phyloP scores from a whole-genome alignment of 1,140 invertebrate species.

The Thalassaphorura encarpata region DNA sequence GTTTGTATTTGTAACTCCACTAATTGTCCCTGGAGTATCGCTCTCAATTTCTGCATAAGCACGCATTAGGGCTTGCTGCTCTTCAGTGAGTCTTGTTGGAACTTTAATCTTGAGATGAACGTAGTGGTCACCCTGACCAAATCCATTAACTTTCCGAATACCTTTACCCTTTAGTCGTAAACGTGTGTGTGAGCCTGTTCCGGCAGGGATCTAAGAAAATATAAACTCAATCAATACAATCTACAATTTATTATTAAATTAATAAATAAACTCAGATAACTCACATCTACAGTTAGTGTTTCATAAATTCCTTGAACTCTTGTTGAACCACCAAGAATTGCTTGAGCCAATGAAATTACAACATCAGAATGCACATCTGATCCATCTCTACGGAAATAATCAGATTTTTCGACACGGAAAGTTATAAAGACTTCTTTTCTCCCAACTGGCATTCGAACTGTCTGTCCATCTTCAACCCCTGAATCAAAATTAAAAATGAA shows the following conservation, averaged over 20 bases:
- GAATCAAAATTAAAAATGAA: slow-evolving; percentile 1
- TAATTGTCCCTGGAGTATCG: slow-evolving; percentile 77
- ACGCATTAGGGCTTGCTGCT: slow-evolving; percentile 73
- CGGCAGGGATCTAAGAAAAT: slow-evolving; percentile 63
- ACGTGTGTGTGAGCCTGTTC: slow-evolving; percentile 82
- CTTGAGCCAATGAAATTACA: slow-evolving; percentile 77
- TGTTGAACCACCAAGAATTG: slow-evolving; percentile 83
- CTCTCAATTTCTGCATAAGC: slow-evolving; percentile 85
- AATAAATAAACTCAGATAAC: slow-evolving; percentile 17
- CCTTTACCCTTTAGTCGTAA: slow-evolving; percentile 82
- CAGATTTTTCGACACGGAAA: slow-evolving; percentile 80
- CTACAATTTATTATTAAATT: background rate
- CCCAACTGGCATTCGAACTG: slow-evolving; percentile 85
- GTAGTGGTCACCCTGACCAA: slow-evolving; percentile 94
- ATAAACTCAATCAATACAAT: background rate
- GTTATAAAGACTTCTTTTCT: slow-evolving; percentile 83
- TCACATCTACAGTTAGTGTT: slow-evolving; percentile 73
- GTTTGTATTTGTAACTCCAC: slow-evolving; percentile 69
- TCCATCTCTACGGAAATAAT: slow-evolving; percentile 84
- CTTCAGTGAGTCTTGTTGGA: slow-evolving; percentile 58
- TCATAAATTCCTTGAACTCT: slow-evolving; percentile 90
- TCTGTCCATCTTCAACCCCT: slow-evolving; percentile 91
- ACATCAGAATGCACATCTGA: slow-evolving; percentile 87
- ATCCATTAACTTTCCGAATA: slow-evolving; percentile 76
- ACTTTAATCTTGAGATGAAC: slow-evolving; percentile 81